Evolutionary conservation across 92 coral and sea anemone genomes (phyloP).

Genomic region (Porites evermanni): DNA sequence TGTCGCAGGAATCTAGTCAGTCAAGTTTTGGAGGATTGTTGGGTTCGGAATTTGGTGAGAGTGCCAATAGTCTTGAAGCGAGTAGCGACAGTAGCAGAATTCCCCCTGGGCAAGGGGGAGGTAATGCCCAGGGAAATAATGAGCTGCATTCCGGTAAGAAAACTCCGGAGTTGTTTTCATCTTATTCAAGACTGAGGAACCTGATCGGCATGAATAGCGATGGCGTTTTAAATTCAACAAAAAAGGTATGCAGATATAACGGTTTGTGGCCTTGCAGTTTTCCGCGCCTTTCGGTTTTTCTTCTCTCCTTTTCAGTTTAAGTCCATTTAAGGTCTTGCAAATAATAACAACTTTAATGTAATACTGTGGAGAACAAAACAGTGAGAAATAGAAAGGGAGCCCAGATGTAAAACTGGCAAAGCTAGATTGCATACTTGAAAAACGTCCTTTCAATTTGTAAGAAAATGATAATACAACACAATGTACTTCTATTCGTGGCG

Average conservation of each 20-base stretch:
- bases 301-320: no score
- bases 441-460: no score
- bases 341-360: no score
- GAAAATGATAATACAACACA: no score
- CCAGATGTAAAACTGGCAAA: no score
- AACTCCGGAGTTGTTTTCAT: conserved; percentile 71
- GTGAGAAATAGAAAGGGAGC: no score
- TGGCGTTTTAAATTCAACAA: conserved; percentile 10
- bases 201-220: conserved; percentile 35
- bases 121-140: conserved; percentile 20
- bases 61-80: conserved; percentile 71
- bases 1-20: conserved; percentile 71
- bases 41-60: conserved; percentile 68
- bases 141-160: conserved; percentile 47
- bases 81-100: conserved; percentile 87
- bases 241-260: conserved; percentile 36
- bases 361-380: no score
- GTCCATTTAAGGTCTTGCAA: no score
- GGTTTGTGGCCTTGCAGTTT: not conserved
- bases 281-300: no score
- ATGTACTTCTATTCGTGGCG: no score
- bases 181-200: conserved; percentile 62
- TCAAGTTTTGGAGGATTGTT: conserved; percentile 56
- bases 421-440: no score
- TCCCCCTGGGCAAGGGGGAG: conserved; percentile 79